Evolutionary conservation across 2,797 vertebrate genomes (phyloP).

Genomic region (Rhyacichthys aspro): DNA sequence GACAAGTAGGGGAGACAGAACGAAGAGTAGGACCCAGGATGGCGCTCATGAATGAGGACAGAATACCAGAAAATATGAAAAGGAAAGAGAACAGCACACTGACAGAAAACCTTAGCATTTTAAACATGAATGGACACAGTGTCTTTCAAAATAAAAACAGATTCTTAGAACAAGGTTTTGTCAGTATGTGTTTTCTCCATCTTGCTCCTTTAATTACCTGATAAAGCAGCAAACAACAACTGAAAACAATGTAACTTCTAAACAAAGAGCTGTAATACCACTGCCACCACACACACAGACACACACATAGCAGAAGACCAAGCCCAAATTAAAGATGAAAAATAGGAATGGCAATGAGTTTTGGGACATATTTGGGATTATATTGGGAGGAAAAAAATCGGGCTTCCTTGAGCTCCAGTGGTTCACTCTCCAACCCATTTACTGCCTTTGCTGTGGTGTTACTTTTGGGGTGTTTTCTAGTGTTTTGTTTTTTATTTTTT

Average conservation of each 20-base stretch:
- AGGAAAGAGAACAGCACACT: background rate
- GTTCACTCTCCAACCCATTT: conserved; percentile 28
- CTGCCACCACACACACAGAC: conserved; percentile 18
- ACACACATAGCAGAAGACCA: conserved; percentile 33
- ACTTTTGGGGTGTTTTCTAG: conserved; percentile 31
- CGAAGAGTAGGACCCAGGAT: conserved; percentile 47
- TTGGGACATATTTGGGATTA: conserved; percentile 19
- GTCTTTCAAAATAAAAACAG: too few species aligned
- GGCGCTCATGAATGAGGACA: conserved; percentile 51
- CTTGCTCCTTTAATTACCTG: conserved; percentile 47
- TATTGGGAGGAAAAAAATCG: conserved; percentile 22
- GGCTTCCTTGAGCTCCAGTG: conserved; percentile 37
- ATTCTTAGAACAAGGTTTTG: conserved; percentile 36
- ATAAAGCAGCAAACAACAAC: conserved; percentile 16
- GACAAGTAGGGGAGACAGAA: conserved; percentile 53
- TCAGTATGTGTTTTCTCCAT: conserved; percentile 51
- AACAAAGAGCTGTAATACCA: background rate
- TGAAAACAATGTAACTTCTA: conserved; percentile 21
- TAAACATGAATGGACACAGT: too few species aligned
- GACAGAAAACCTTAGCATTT: too few species aligned
- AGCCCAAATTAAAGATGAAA: conserved; percentile 39
- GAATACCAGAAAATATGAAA: conserved; percentile 39
- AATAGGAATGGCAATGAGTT: conserved; percentile 40
- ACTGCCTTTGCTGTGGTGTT: conserved; percentile 42
- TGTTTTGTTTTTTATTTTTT: conserved; percentile 30